Base-by-base conservation (phyloP, 2,888 invertebrate genomes). In the Lepidocyrtinus sp. region DNA sequence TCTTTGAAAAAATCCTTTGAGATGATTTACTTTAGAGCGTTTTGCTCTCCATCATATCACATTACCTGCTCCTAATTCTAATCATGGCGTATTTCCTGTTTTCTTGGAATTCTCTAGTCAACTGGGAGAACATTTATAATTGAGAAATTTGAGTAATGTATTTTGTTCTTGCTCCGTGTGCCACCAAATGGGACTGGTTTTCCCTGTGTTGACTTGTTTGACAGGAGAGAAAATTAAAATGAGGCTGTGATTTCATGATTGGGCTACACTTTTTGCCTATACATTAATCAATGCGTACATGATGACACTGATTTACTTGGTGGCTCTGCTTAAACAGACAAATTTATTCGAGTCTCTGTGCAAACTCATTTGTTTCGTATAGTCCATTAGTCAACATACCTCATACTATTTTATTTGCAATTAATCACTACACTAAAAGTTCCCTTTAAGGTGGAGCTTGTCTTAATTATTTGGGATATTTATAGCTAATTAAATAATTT, bases 251-350 rank as follows among this genome's bases (percentile, higher is more conserved):
- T 50, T 50, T n/a, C 12, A 15, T 50, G 17, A 50, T 50, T 50
- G 12, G 50, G 50, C 17, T 50, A 17, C 50, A n/a, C n/a, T n/a
- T n/a, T n/a, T n/a, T 50, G 50, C 12, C n/a, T 50, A n/a, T 15
- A 17, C 17, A 50, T 50, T 50, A 50, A 17, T 12, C 50, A 50
- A 50, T 50, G 50, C 15, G 17, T n/a, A 50, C 27, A 70, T 27
- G 59, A 70, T 59, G 59, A 59, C 69, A 70, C 19, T 70, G 69
- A 70, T 70, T 70, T 70, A 70, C 55, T 21, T 5, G 2, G 12
- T 24, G 50, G 17, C 15, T 50, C 15, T 50, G 50, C n/a, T 12
- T 17, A 50, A 50, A 15, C 2, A 50, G 50, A 50, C 50, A 50
- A 50, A 50, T 50, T 50, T 50, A 50, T 50, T 15, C 2, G 12